Conservation (phyloP, 2,888 invertebrate species). For the Dusona sp. region DNA sequence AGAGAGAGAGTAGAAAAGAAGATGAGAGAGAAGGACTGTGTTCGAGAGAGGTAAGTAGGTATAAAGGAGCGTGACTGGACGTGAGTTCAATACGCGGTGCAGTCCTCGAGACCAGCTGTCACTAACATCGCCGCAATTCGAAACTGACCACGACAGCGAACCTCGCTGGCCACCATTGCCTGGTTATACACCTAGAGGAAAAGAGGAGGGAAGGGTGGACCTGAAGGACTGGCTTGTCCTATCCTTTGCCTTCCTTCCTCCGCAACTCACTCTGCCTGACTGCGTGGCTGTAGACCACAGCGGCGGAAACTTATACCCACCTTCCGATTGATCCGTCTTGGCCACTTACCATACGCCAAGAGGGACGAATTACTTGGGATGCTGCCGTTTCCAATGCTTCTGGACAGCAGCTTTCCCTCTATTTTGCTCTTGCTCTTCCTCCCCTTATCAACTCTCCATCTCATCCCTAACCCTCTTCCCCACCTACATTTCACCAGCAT, state of each 20-base stretch:
- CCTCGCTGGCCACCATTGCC: slow-evolving; percentile 74
- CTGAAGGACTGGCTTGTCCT: slow-evolving; percentile 47
- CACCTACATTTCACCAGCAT: slow-evolving; percentile 37
- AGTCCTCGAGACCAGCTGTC: slow-evolving; percentile 82
- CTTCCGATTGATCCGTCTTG: slow-evolving; percentile 84
- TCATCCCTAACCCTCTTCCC: slow-evolving; percentile 8
- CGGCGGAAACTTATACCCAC: slow-evolving; percentile 84
- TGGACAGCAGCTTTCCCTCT: slow-evolving; percentile 50
- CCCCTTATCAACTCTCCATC: slow-evolving; percentile 32
- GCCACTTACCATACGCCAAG: slow-evolving; percentile 83
- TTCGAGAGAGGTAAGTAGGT: slow-evolving; percentile 79
- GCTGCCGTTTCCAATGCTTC: slow-evolving; percentile 72
- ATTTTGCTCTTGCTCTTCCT: slow-evolving; percentile 49
- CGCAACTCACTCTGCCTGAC: slow-evolving; percentile 57
- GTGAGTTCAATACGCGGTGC: slow-evolving; percentile 83
- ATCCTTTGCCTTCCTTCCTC: slow-evolving; percentile 55
- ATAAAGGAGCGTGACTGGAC: slow-evolving; percentile 84
- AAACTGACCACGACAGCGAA: slow-evolving; percentile 84
- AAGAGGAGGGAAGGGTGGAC: slow-evolving; percentile 15
- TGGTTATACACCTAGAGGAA: slow-evolving; percentile 56
- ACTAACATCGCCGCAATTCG: slow-evolving; percentile 84
- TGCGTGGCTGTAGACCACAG: slow-evolving; percentile 77
- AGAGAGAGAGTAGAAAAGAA: slow-evolving; percentile 56
- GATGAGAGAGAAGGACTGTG: slow-evolving; percentile 53
- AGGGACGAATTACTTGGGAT: slow-evolving; percentile 81